Base-by-base conservation (phyloP, 2,888 invertebrate genomes). In the Hydrotaea diabolus region DNA sequence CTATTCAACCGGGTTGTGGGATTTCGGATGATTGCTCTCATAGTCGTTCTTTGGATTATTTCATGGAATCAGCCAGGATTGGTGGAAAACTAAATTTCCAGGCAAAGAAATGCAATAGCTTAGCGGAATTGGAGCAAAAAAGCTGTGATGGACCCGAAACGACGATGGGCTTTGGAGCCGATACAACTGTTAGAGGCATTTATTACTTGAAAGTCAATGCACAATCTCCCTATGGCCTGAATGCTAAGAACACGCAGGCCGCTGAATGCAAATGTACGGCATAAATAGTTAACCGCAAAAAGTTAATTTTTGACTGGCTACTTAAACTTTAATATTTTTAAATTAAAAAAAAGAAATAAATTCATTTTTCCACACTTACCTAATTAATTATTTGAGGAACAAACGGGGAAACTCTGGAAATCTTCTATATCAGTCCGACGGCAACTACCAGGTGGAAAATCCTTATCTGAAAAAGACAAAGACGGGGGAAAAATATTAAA, bases 51-150 rank as follows among this genome's bases (percentile, higher is more conserved):
- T 87, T 87, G 82, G 73, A 88, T 3, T 90, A 89, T 59, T 90
- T 86, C 15, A 84, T 86, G 0, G 91, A 91, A 83, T 85, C 89
- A 0, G 86, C 89, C 88, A 88, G 83, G 31, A 89, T 88, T 8
- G 87, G 88, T n/a, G 89, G 90, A 78, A 89, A 88, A 55, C 59
- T 77, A 0, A 88, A 89, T 78, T 91, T 89, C 76, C 73, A 88
- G 81, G 89, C 83, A 0, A 71, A 77, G 1, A 86, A 86, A 26
- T 91, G 91, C 43, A 83, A 77, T 23, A 89, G 87, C 3, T 23
- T 89, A 55, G 62, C 72, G 0, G 81, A 69, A n/a, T 59, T 89
- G 26, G 79, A 78, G 23, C 55, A 64, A 23, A 82, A 86, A 26
- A 84, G 83, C 43, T 89, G 89, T 79, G 31, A 39, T 4, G 88